Evolutionary conservation across 2,888 invertebrate genomes (phyloP).

Genomic region (Sminthurinus aureus): DNA sequence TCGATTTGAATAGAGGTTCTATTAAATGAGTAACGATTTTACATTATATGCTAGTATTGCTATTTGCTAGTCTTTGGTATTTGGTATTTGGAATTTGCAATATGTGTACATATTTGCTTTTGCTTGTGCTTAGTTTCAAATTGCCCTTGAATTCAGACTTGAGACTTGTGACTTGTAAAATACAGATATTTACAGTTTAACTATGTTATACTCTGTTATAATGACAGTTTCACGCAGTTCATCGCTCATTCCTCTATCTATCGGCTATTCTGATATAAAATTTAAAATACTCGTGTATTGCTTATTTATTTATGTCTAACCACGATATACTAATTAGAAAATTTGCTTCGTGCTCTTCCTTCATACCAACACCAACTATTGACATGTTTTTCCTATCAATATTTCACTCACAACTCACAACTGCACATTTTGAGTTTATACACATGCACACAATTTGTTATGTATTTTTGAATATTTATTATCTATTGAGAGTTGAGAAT

Average conservation of each 20-base stretch:
- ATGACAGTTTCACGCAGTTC: not conserved
- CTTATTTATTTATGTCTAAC: too few relatives aligned
- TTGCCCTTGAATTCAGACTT: not conserved
- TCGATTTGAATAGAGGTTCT: not conserved
- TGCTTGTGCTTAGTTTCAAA: not conserved
- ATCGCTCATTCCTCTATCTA: not conserved
- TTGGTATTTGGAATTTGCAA: not conserved
- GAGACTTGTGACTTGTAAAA: too few relatives aligned
- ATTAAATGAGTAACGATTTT: too few relatives aligned
- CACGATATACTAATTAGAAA: not conserved
- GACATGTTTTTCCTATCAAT: not conserved
- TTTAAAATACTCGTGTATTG: not conserved
- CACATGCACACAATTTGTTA: not conserved
- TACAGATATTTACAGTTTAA: too few relatives aligned
- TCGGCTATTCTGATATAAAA: not conserved
- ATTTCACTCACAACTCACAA: not conserved
- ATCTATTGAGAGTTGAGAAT: not conserved
- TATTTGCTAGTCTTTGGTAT: too few relatives aligned
- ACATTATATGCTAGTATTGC: too few relatives aligned
- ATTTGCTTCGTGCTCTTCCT: not conserved
- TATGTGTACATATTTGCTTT: not conserved
- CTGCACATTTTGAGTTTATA: not conserved
- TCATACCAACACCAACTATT: not conserved
- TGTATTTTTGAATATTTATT: too few relatives aligned
- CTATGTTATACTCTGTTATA: too few relatives aligned